Percentiles rank a stretch among this genome's conserved stretches.
These are phyloP conservation scores for Nothocercus julius DNA, from an alignment of 2,113 vertebrate species.

Conservation along the genomic window DNA sequence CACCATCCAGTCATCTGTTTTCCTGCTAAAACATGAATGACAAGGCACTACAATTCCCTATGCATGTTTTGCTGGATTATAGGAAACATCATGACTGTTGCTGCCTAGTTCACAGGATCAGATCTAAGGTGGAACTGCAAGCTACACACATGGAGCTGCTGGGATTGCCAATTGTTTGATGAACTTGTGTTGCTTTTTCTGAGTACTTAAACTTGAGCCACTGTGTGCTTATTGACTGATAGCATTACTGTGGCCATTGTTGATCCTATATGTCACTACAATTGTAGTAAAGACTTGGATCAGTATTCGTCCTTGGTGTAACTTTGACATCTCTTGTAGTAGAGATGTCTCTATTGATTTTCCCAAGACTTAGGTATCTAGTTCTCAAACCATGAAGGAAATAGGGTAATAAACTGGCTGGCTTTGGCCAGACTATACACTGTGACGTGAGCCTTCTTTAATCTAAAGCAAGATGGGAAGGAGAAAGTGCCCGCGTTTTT, in stretches of 20 bases:
- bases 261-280: rapidly evolving
- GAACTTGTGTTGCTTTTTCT: rapidly evolving
- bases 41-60: too few species aligned
- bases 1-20: not conserved
- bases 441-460: too few species aligned
- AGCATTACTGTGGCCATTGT: rapidly evolving
- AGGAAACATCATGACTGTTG: not conserved
- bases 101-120: rapidly evolving
- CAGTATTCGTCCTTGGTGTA: not conserved
- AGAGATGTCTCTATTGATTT: not conserved
- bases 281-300: rapidly evolving
- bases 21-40: not conserved
- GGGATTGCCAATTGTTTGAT: rapidly evolving
- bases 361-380: not conserved
- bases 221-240: rapidly evolving
- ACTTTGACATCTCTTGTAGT: rapidly evolving
- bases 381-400: not conserved
- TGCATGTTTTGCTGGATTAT: not conserved
- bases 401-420: not conserved
- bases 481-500: not conserved
- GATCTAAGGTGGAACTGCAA: rapidly evolving
- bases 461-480: not conserved
- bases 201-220: not conserved
- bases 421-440: rapidly evolving
- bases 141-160: rapidly evolving